Percentiles rank a stretch among this genome's conserved stretches.
Evolutionary conservation across 1,140 invertebrate genomes (phyloP).

Genomic region (Myzus persicae): DNA sequence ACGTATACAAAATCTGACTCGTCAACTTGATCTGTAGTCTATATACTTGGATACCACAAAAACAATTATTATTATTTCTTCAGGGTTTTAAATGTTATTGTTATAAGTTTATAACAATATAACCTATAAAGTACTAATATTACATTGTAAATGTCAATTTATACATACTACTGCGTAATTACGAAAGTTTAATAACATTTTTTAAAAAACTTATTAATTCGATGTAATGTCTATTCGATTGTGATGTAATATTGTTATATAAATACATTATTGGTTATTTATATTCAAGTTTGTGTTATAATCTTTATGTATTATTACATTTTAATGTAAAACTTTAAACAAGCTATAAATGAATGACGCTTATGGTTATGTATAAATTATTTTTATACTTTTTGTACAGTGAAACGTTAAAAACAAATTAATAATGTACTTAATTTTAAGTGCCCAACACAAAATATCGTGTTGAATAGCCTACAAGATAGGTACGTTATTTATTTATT

Average conservation of each 20-base stretch:
- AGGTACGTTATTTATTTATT: neutral
- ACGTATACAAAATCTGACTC: neutral
- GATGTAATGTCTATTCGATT: neutral
- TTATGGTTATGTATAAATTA: neutral
- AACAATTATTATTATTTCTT: neutral
- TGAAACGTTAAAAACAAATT: constrained; percentile 3
- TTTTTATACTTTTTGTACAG: neutral
- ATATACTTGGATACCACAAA: neutral
- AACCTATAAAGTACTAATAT: neutral
- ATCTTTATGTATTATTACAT: neutral
- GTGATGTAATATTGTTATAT: neutral
- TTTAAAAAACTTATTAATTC: neutral
- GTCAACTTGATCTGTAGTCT: neutral
- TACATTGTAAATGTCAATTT: neutral
- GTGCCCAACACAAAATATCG: neutral
- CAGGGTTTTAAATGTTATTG: neutral
- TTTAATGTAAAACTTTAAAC: neutral
- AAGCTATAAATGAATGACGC: neutral
- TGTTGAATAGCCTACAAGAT: neutral
- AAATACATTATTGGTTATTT: neutral
- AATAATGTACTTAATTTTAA: neutral
- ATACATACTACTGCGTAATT: neutral
- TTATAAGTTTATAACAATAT: no score
- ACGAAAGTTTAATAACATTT: neutral
- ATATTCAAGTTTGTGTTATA: neutral